phyloP scores from a whole-genome alignment of 2,113 vertebrate genomes.

The Gobio gobio region DNA sequence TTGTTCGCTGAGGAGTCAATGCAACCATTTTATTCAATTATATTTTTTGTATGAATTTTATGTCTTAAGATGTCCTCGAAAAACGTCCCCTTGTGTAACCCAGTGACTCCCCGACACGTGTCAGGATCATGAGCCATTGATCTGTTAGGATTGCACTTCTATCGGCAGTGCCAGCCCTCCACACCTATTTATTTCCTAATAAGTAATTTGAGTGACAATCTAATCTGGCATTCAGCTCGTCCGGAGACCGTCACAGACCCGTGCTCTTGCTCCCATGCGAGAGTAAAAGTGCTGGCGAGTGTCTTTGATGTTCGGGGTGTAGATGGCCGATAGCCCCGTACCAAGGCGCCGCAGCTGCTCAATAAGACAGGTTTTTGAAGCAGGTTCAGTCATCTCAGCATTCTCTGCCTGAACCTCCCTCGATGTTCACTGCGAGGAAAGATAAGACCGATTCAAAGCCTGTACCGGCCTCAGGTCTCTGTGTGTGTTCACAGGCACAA shows the following conservation, averaged over 20 bases:
- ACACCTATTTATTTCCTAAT: constrained; percentile 46
- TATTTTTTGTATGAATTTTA: not conserved
- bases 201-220: constrained; percentile 50
- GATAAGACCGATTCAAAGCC: constrained; percentile 46
- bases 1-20: no score
- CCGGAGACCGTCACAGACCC: constrained; percentile 35
- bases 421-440: constrained; percentile 24
- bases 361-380: constrained; percentile 36
- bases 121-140: constrained; percentile 38
- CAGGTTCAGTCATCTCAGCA: constrained; percentile 42
- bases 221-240: constrained; percentile 55
- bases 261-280: not conserved
- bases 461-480: constrained; percentile 15
- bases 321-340: constrained; percentile 27
- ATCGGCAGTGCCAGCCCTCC: constrained; percentile 44
- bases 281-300: not conserved
- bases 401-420: constrained; percentile 3
- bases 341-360: not conserved
- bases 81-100: not conserved
- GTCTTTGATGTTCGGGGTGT: constrained; percentile 34
- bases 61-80: not conserved
- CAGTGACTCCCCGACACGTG: constrained; percentile 15
- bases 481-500: constrained; percentile 15
- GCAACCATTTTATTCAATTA: no score
- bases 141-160: constrained; percentile 53